These are phyloP conservation scores for Augochlora pura DNA, from an alignment of 1,140 invertebrate species.

Conservation along the genomic window DNA sequence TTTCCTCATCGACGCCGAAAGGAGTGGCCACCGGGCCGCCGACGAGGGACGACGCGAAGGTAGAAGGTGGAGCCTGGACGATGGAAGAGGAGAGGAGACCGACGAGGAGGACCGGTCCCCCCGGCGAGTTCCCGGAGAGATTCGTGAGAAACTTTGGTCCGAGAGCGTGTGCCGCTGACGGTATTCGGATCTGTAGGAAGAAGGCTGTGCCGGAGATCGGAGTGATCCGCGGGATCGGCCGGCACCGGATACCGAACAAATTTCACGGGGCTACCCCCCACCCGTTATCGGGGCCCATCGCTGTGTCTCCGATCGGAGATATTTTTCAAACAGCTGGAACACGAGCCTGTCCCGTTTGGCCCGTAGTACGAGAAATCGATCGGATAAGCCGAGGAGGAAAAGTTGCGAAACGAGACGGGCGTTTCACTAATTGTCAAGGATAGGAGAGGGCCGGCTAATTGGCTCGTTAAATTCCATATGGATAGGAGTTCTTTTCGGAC, in stretches of 20 bases:
- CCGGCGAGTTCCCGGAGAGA: slow-evolving; percentile 34
- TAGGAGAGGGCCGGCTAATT: slow-evolving; percentile 13
- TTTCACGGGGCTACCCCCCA: too few species aligned
- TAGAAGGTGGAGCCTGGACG: too few species aligned
- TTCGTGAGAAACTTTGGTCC: slow-evolving; percentile 61
- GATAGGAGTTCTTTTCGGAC: background rate
- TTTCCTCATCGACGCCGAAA: slow-evolving; percentile 45
- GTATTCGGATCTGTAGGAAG: slow-evolving; percentile 6
- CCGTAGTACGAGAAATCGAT: too few species aligned
- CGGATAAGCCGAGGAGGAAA: too few species aligned
- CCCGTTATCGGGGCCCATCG: slow-evolving; percentile 4
- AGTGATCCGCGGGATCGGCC: slow-evolving; percentile 25
- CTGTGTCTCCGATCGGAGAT: slow-evolving; percentile 21
- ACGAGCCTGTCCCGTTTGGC: too few species aligned
- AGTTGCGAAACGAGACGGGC: background rate
- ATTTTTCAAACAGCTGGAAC: background rate
- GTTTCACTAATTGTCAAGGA: slow-evolving; percentile 1
- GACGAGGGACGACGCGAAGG: background rate
- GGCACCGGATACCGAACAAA: slow-evolving; percentile 33
- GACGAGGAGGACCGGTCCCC: slow-evolving; percentile 34
- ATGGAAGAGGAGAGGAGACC: slow-evolving; percentile 1
- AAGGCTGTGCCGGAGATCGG: background rate
- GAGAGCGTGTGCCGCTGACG: slow-evolving; percentile 16
- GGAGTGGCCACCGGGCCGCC: slow-evolving; percentile 48
- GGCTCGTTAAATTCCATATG: slow-evolving; percentile 18